Percentiles rank a stretch among this genome's conserved stretches.
Conservation (phyloP, 2,888 invertebrate species). For the Ochropleura leucogaster region DNA sequence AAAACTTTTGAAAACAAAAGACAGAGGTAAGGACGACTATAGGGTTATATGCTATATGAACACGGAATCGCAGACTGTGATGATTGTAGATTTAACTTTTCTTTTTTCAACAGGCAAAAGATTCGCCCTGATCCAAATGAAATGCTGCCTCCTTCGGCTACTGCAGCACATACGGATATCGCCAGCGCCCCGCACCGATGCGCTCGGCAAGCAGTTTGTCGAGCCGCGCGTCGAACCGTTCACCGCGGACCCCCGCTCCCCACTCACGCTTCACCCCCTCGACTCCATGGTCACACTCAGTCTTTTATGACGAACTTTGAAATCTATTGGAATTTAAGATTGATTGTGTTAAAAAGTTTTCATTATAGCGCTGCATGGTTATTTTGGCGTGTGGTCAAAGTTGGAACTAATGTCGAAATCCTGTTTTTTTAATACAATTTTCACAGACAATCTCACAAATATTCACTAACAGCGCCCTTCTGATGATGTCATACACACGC, state of each 20-base stretch:
- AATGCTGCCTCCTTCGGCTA: conserved; percentile 81
- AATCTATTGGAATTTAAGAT: conserved; percentile 2
- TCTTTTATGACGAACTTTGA: conserved; percentile 77
- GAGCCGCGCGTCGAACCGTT: conserved; percentile 75
- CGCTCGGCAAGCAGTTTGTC: conserved; percentile 68
- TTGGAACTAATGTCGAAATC: background rate
- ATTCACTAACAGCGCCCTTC: background rate
- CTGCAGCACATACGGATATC: conserved; percentile 75
- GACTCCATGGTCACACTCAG: conserved; percentile 80
- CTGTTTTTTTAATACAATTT: background rate
- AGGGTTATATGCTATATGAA: no score
- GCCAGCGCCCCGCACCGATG: conserved; percentile 70
- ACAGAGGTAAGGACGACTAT: no score
- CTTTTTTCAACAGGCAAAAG: conserved; percentile 79
- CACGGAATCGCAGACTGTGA: no score
- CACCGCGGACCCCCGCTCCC: conserved; percentile 81
- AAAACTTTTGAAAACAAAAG: no score
- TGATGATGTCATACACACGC: background rate
- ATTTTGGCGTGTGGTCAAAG: background rate
- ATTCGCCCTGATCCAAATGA: conserved; percentile 88
- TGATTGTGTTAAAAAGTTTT: background rate
- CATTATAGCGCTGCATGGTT: background rate
- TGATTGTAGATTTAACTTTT: background rate
- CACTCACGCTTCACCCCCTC: conserved; percentile 83
- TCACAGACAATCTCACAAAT: background rate